Base-by-base conservation (phyloP, 2,888 invertebrate genomes). In the Eilema griseolum region DNA sequence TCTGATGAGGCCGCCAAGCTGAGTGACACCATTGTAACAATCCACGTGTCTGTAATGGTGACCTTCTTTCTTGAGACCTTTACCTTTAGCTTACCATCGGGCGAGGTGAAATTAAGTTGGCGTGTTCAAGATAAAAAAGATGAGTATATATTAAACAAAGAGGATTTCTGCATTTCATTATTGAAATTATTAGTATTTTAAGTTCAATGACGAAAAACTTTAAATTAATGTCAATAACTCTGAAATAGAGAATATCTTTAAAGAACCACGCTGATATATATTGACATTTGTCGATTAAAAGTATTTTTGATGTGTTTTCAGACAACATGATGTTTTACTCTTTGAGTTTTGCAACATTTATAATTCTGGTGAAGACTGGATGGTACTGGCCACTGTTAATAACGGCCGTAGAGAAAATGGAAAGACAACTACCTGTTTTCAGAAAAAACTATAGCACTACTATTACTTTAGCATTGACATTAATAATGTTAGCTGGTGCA, bases 241-340 rank as follows among this genome's bases (percentile, higher is more conserved):
- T 46, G 7, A 24, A 57, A 23, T n/a, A n/a, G n/a, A n/a, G n/a
- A n/a, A n/a, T 10, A n/a, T 12, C n/a, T 23, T 16, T 26, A n/a
- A 33, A 33, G 31, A 33, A 33, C 4, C 31, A 33, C 31, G 33
- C 33, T 37, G 33, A 37, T 12, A 61, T 28, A 28, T n/a, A n/a
- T n/a, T n/a, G n/a, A n/a, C n/a, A n/a, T n/a, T 23, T 37, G 5
- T 14, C 23, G 12, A 62, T 23, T 23, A 20, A n/a, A 23, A 61
- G 28, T 61, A 7, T 4, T 23, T 61, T 33, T 3, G 16, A 41
- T 31, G 1, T 28, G 20, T 31, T 89, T 89, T 24, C 85, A 91
- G 91, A 86, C 0, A 90, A 88, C 67, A 79, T 78, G 2, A 14
- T 90, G 1, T 92, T 91, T 73, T 88, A 89, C 73, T 75, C 82